phyloP scores from a whole-genome alignment of 2,797 vertebrate species.

The Glyptemys insculpta region DNA sequence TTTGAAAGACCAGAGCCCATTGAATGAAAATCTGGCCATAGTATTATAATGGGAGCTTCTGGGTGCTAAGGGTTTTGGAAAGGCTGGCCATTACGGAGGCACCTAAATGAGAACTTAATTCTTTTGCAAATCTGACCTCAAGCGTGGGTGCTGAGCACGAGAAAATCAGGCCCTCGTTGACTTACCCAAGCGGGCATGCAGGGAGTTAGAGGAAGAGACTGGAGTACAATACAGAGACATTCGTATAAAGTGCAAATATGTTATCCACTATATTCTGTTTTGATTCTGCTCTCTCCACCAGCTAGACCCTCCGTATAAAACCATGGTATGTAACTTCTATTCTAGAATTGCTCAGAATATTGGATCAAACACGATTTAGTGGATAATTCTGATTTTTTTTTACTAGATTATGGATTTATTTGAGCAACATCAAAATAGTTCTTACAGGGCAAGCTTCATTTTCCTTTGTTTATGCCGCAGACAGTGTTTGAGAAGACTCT shows the following conservation, averaged over 20 bases:
- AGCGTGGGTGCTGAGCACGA: neutral
- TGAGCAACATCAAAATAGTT: neutral
- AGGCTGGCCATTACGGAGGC: neutral
- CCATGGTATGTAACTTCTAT: neutral
- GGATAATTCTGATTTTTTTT: neutral
- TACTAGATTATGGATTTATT: neutral
- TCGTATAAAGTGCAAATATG: neutral
- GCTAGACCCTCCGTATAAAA: neutral
- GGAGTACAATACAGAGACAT: neutral
- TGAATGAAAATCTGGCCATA: neutral
- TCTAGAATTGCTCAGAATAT: neutral
- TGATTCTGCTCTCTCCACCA: neutral
- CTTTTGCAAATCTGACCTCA: neutral
- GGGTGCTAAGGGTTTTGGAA: neutral
- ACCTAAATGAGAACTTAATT: neutral
- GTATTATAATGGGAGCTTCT: neutral
- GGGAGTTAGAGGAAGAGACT: constrained; percentile 61
- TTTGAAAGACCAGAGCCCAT: neutral
- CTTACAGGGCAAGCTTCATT: neutral
- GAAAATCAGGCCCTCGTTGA: constrained; percentile 33
- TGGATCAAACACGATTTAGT: neutral
- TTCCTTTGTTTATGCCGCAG: neutral
- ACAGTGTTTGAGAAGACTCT: neutral
- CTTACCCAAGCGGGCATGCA: constrained; percentile 49
- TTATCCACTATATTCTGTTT: neutral